phyloP scores from a whole-genome alignment of 2,113 vertebrate species.

The Stigmatopora argus region DNA sequence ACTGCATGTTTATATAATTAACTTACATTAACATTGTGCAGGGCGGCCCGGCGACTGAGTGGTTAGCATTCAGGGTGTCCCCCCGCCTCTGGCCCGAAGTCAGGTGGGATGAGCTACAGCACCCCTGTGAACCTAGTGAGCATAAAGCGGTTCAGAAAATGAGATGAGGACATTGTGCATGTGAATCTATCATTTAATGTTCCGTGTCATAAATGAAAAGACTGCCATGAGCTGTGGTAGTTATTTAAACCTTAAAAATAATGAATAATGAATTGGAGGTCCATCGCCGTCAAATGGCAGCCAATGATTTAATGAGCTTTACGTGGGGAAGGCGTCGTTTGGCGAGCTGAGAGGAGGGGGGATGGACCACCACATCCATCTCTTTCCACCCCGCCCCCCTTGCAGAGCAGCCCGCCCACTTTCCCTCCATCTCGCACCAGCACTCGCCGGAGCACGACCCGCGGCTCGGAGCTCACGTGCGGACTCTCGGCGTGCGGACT shows the following conservation, averaged over 20 bases:
- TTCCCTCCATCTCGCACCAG: constrained; percentile 20
- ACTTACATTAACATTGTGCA: neutral
- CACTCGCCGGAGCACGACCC: constrained; percentile 53
- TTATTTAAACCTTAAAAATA: neutral
- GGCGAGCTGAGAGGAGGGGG: constrained; percentile 25
- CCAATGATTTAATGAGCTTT: constrained; percentile 27
- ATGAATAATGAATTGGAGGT: constrained; percentile 8
- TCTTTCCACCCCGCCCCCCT: constrained; percentile 23
- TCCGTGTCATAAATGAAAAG: no score
- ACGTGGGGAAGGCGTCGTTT: constrained; percentile 31
- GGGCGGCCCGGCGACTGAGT: no score
- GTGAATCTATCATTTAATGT: no score
- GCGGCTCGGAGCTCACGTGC: constrained; percentile 26
- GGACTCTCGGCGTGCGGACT: neutral
- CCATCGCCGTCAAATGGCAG: no score
- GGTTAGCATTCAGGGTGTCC: no score
- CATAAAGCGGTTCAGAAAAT: no score
- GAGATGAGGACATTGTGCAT: no score
- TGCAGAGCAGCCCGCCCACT: constrained; percentile 1
- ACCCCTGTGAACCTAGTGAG: no score
- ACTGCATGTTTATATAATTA: no score
- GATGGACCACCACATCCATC: neutral
- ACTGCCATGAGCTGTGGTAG: no score
- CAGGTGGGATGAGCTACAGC: no score
- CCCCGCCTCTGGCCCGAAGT: no score